phyloP scores from a whole-genome alignment of 1,140 invertebrate genomes.

The Hyposmocoma kahamanoa region DNA sequence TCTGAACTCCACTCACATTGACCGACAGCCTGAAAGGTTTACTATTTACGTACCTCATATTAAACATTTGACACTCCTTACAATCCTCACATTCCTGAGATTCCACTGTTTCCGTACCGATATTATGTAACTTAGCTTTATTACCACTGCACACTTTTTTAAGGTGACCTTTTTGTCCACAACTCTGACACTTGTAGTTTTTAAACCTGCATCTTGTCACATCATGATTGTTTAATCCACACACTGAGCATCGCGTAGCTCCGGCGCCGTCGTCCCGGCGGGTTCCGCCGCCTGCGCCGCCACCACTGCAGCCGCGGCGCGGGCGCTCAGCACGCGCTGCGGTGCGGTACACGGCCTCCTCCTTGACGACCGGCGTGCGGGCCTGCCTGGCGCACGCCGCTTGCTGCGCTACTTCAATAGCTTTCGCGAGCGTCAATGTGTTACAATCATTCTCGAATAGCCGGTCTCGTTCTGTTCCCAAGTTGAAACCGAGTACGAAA shows the following conservation, averaged over 20 bases:
- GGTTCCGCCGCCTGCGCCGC: too few species aligned
- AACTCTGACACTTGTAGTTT: neutral
- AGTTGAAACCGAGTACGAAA: neutral
- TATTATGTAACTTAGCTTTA: neutral
- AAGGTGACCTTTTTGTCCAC: neutral
- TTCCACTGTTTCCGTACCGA: neutral
- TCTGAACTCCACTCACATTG: neutral
- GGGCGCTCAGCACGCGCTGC: too few species aligned
- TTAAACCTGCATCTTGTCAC: neutral
- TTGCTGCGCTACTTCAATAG: conserved; percentile 1
- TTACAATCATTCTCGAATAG: neutral
- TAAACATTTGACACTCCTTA: conserved; percentile 1
- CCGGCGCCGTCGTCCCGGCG: neutral
- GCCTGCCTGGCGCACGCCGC: neutral
- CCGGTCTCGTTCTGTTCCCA: neutral
- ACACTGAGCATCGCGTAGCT: neutral
- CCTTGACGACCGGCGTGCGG: neutral
- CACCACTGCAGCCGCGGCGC: too few species aligned
- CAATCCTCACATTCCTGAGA: neutral
- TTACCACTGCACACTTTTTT: conserved; percentile 2
- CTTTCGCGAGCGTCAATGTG: neutral
- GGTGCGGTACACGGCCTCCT: neutral
- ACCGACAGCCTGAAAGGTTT: neutral
- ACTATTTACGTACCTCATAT: neutral
- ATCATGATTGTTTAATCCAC: neutral